Base-by-base conservation (phyloP, 2,797 vertebrate genomes). In the Aratinga solstitialis region DNA sequence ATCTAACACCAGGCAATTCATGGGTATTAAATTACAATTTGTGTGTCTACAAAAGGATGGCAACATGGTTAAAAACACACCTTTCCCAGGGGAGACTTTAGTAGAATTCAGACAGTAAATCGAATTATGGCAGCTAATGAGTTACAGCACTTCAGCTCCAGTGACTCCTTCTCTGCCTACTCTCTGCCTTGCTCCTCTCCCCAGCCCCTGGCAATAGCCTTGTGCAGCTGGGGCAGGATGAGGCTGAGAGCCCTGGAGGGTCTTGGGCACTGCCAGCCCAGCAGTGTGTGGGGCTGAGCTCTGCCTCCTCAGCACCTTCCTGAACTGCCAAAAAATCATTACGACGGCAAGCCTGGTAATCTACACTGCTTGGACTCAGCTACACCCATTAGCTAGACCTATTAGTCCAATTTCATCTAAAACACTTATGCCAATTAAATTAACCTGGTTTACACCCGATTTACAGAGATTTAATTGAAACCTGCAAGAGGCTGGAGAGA, bases 81-180 rank as follows among this genome's bases (percentile, higher is more conserved):
- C 47, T 90, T 92, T 88, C 91, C 83, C 73, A 42, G 13, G 43
- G 34, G 85, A 84, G 3, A 43, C 16, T 65, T 82, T 23, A 91
- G 92, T 36, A 56, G 71, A 67, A 63, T 76, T 89, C 84, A 84
- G 56, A 82, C 27, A 79, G 26, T 51, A 86, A 94, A 95, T 66
- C 3, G 9, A 94, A 94, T 94, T 81, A 88, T 68, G 76, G 79
- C 83, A 95, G 66, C n/a, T 91, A 94, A 94, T 89, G 94, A 91
- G 72, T 91, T 88, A 83, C 73, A 81, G 50, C 0, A 0, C 38
- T 89, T 95, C 79, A 78, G 66, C 73, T 93, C 34, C 69, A 53
- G 58, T 48, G 75, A 81, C 62, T 74, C 71, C 59, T 89, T 36
- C 61, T 58, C 34, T 83, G 40, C 11, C 20, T 38, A 13, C 71